Base-by-base conservation (phyloP, 2,888 invertebrate genomes). In the Oxytorus armatus region DNA sequence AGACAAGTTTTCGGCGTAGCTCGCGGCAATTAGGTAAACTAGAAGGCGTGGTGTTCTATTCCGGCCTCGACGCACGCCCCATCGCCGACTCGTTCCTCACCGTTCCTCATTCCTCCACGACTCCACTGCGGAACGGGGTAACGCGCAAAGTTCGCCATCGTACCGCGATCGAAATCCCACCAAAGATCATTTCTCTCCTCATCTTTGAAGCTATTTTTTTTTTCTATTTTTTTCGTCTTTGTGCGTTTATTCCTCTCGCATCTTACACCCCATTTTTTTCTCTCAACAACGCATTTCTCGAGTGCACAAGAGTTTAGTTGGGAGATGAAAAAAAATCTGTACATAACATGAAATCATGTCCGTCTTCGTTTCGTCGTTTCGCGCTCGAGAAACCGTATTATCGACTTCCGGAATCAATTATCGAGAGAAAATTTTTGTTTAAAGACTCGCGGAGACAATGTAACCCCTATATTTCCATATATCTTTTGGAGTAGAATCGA, bases 41-140 rank as follows among this genome's bases (percentile, higher is more conserved):
- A 88, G 89, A 87, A 86, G 90, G 89, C 90, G 90, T 90, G 89
- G 87, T 87, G 86, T 90, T 90, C 90, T 91, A 91, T 91, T 91
- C 88, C 87, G 87, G 89, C 88, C n/a, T 66, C 81, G 25, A 78
- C 70, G 72, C 78, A 74, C 82, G 83, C 79, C 81, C 79, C 65
- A n/a, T n/a, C 77, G 77, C 79, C 59, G 69, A 77, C 78, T 75
- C 49, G 53, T 70, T 76, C 65, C 57, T 80, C 72, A 69, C 77
- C 61, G 44, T 66, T 36, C 51, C 72, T 59, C 51, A 44, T 61
- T 61, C 57, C 59, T 42, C 29, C 11, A n/a, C 33, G 53, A 47
- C 39, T 10, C 16, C 4, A 16, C 16, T 53, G 16, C 53, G 36
- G 10, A 51, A 14, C n/a, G 39, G 23, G n/a, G 29, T 11, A 2